phyloP scores from a whole-genome alignment of 2,797 vertebrate species.

The Pseudochromis fuscus region DNA sequence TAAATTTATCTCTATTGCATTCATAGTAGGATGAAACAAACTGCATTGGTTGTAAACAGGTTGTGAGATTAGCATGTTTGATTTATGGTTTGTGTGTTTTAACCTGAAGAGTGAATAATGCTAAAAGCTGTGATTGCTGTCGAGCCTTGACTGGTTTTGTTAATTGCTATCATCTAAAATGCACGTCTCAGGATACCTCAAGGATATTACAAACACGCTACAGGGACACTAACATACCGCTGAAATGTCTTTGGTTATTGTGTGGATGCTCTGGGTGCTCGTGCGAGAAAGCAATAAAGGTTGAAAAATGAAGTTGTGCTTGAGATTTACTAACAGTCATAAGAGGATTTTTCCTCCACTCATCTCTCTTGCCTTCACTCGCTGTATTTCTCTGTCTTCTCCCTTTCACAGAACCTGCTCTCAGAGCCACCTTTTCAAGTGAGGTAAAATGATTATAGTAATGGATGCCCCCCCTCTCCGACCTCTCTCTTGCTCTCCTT shows the following conservation, averaged over 20 bases:
- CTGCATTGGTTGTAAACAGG: constrained; percentile 31
- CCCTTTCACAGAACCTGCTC: constrained; percentile 35
- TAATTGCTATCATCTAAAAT: constrained; percentile 64
- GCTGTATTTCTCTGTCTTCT: constrained; percentile 29
- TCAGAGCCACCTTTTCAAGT: constrained; percentile 69
- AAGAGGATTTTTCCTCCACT: constrained; percentile 40
- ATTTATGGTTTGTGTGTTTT: constrained; percentile 40
- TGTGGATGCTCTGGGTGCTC: constrained; percentile 56
- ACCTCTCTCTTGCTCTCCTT: constrained; percentile 56
- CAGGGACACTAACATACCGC: constrained; percentile 48
- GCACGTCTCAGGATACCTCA: constrained; percentile 48
- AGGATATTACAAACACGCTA: constrained; percentile 58
- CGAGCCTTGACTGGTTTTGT: constrained; percentile 39
- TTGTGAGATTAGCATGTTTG: constrained; percentile 35
- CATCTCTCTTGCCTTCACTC: constrained; percentile 31
- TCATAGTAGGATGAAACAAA: constrained; percentile 32
- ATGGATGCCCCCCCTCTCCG: constrained; percentile 65
- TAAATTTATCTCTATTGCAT: constrained; percentile 40
- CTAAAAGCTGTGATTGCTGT: constrained; percentile 48
- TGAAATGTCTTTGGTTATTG: constrained; percentile 66
- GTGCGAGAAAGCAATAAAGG: constrained; percentile 68
- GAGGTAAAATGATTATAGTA: constrained; percentile 80
- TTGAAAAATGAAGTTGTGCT: constrained; percentile 72
- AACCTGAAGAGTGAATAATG: constrained; percentile 50
- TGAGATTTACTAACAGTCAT: constrained; percentile 66